Evolutionary conservation across 1,140 invertebrate species (phyloP), one percentile per base, ranked within the genome.

Genomic region (Lordiphosa mommai): DNA sequence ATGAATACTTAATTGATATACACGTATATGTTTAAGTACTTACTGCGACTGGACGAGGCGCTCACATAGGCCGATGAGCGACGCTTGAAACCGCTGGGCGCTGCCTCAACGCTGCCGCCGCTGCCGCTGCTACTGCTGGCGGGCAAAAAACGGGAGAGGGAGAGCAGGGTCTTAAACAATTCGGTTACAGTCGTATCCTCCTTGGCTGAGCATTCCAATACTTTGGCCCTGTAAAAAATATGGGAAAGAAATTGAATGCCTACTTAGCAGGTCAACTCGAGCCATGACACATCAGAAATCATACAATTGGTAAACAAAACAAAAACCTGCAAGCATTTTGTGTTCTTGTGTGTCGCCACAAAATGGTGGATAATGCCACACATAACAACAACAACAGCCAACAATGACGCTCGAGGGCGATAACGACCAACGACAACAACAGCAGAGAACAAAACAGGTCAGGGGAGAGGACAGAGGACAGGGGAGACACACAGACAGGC

Each of bases 191-290:
- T 95, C 70, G 91, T 91, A 80, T 95, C 93, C 61, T 94, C 93
- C 86, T 95, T 95, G 2, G 95, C 94, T 1, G 94, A 96, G 72
- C 94, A 96, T 86, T 96, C 94, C 69, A 96, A 91, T 9, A 95
- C 92, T 87, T 94, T 94, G 33, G 92, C 93, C 71, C 94, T 93
- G 88, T 2, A 88, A 61, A 5, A 2, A 6, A 48, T 12, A 40
- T 8, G 13, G 9, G 13, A 16, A 7, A 49, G 13, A 58, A 29
- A 43, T 53, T 46, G 52, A 37, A 41, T 32, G 40, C 33, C 46
- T 61, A 65, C 36, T 47, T 65, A 63, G 38, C 37, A 29, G 50
- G 44, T n/a, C n/a, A n/a, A n/a, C n/a, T n/a, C n/a, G n/a, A n/a
- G 47, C 55, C 20, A 46, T 48, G 61, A 49, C 29, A 51, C 41